Evolutionary conservation across 35 echinoderm and acorn worm species (phyloP).

Genomic region (Heliocidaris erythrogramma): DNA sequence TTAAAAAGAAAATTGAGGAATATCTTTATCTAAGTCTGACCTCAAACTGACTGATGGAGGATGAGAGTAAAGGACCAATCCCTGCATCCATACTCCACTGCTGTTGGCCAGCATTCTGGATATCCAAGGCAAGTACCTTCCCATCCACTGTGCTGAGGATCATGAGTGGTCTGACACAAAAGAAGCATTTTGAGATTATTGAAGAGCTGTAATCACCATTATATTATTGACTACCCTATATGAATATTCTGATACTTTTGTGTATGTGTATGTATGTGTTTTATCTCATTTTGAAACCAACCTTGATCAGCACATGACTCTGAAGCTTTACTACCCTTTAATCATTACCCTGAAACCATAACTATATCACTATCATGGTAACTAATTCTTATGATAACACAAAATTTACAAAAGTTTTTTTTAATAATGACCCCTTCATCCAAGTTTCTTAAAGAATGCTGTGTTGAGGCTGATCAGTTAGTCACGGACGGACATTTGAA

Average conservation of each 20-base stretch:
- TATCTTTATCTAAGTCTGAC: background rate
- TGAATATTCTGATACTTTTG: background rate
- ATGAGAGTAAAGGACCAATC: conserved; percentile 80
- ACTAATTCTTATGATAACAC: background rate
- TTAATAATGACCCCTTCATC: no score
- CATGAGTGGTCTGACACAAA: conserved; percentile 56
- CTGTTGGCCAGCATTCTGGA: conserved; percentile 57
- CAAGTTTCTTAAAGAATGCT: no score
- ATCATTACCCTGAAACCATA: background rate
- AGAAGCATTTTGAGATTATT: background rate
- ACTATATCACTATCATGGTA: background rate
- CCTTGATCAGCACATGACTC: no score
- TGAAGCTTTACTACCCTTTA: background rate
- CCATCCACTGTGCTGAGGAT: conserved; percentile 93
- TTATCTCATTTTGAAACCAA: no score
- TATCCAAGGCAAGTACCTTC: conserved; percentile 70
- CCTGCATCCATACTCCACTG: conserved; percentile 90
- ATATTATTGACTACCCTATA: background rate
- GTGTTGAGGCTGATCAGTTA: no score
- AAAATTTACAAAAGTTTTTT: no score
- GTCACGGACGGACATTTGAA: no score
- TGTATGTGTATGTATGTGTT: no score
- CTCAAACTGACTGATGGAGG: conserved; percentile 81
- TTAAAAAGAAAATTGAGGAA: no score
- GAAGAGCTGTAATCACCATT: background rate